These are phyloP conservation scores for Drosophila stalkeri DNA, from an alignment of 2,888 invertebrate genomes.

Conservation along the genomic window DNA sequence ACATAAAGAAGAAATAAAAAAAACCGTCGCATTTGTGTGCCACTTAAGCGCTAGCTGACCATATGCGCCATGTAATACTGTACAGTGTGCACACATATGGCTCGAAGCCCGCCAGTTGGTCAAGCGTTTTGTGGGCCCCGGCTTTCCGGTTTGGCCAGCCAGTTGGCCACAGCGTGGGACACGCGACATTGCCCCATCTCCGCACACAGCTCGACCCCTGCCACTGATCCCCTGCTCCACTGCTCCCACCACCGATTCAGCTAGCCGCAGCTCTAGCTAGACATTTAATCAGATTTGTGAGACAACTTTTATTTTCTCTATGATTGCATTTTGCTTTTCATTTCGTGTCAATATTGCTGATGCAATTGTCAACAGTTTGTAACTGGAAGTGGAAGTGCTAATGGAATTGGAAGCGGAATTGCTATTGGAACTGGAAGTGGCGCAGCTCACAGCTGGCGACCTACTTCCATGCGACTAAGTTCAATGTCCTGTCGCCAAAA, in stretches of 20 bases:
- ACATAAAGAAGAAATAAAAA: conserved; percentile 46
- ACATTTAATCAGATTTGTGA: conserved; percentile 47
- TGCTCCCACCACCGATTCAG: not conserved
- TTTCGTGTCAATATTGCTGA: conserved; percentile 28
- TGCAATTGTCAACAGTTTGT: conserved; percentile 28
- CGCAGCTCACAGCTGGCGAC: conserved; percentile 26
- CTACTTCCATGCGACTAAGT: conserved; percentile 38
- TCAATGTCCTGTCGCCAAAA: conserved; percentile 59
- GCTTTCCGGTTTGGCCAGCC: conserved; percentile 48
- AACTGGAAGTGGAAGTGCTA: conserved; percentile 21
- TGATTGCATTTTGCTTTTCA: conserved; percentile 29
- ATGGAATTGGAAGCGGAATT: conserved; percentile 25
- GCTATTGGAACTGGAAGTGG: not conserved
- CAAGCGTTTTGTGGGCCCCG: conserved; percentile 27
- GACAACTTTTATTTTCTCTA: conserved; percentile 51
- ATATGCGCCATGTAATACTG: conserved; percentile 45
- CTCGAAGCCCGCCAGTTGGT: conserved; percentile 25
- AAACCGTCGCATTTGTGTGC: conserved; percentile 47
- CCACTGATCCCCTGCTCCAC: not conserved
- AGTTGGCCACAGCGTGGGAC: conserved; percentile 53
- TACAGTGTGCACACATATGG: conserved; percentile 21
- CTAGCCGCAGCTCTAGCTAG: not conserved
- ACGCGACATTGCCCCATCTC: conserved; percentile 29
- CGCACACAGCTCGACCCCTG: not conserved
- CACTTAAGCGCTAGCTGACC: conserved; percentile 56